Conservation (phyloP, 1,140 invertebrate genomes). For the Diuraphis noxia region DNA sequence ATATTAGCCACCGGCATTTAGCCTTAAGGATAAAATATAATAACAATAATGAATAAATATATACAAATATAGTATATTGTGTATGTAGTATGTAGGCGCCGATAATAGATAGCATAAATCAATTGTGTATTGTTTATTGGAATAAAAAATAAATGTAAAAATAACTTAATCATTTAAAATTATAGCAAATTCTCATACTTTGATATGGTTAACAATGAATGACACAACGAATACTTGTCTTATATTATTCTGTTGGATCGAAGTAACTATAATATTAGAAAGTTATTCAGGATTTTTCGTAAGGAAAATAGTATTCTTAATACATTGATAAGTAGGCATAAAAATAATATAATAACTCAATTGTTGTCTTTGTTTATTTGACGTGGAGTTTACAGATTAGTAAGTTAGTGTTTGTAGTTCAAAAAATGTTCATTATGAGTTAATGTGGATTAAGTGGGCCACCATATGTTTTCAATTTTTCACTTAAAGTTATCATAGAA, state of each 20-base stretch:
- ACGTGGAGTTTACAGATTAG: neutral
- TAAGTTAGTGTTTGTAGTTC: neutral
- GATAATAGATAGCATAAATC: conserved; percentile 15
- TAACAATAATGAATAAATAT: conserved; percentile 35
- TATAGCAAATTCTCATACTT: neutral
- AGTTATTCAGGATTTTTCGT: neutral
- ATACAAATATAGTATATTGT: neutral
- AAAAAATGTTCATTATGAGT: neutral
- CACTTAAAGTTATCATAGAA: too few relatives aligned
- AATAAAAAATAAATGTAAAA: conserved; percentile 7
- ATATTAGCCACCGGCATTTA: conserved; percentile 19
- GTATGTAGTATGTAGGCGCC: neutral
- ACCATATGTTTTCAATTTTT: neutral
- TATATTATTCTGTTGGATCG: neutral
- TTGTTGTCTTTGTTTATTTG: neutral
- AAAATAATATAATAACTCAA: neutral
- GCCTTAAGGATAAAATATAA: conserved; percentile 16
- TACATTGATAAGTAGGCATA: neutral
- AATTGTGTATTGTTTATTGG: conserved; percentile 31
- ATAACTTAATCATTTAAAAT: conserved; percentile 13
- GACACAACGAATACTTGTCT: conserved; percentile 5
- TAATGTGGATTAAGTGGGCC: neutral
- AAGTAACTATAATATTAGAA: neutral
- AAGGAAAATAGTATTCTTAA: neutral
- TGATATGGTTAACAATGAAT: neutral